phyloP scores from a whole-genome alignment of 2,797 vertebrate species.

The Lepilemur septentrionalis region DNA sequence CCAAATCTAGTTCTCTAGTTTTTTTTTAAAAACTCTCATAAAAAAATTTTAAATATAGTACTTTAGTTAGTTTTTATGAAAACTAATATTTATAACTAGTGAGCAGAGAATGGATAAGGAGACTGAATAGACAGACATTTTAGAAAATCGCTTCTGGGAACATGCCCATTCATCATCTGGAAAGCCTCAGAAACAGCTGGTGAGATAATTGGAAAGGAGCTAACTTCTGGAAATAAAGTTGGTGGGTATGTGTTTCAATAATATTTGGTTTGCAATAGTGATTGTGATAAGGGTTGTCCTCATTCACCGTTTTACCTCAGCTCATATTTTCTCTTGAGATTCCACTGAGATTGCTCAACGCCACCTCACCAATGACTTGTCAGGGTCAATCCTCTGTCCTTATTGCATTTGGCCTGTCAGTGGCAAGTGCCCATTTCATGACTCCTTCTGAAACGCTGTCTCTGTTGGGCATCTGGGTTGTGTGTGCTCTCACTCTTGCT shows the following conservation, averaged over 20 bases:
- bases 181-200: conserved; percentile 46
- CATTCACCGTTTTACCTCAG: conserved; percentile 14
- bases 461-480: neutral
- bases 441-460: neutral
- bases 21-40: neutral
- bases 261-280: neutral
- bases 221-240: conserved; percentile 54
- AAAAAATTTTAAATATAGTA: neutral
- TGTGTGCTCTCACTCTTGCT: no score
- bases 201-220: neutral
- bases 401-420: neutral
- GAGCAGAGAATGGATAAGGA: conserved; percentile 28
- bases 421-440: neutral
- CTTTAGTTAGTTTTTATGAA: neutral
- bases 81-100: conserved; percentile 39
- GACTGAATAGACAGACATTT: neutral
- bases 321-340: neutral
- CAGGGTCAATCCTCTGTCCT: neutral
- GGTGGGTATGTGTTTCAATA: neutral
- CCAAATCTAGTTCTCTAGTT: neutral
- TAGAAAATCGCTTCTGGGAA: conserved; percentile 33
- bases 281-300: neutral
- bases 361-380: neutral
- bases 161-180: conserved; percentile 8
- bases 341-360: neutral